Base-by-base conservation (phyloP, 2,888 invertebrate genomes). In the Agrochola lota region DNA sequence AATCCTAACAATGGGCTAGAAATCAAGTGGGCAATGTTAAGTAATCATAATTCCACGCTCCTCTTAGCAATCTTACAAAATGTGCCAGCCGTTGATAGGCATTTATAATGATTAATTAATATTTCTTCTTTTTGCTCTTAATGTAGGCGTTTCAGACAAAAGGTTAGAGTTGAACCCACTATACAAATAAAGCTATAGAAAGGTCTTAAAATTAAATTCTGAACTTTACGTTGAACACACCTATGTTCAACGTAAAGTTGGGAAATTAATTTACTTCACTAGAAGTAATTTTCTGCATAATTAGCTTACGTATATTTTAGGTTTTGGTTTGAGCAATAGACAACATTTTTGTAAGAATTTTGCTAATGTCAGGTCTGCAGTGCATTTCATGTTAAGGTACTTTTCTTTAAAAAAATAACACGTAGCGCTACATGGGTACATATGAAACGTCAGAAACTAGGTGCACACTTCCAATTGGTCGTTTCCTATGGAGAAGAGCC, bases 41-140 rank as follows among this genome's bases (percentile, higher is more conserved):
- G 64, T 40, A 80, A 75, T 63, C 23, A 69, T 30, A 43, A 66
- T 67, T 30, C 62, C 69, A 63, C 9, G 40, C 62, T 63, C n/a
- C 35, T 72, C 70, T 46, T 20, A 70, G 30, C 69, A 43, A 62
- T 72, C 69, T 84, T 69, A 72, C 80, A 71, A 85, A 75, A 75
- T 72, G 9, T 40, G 35, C 26, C 55, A 55, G 52, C 64, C n/a
- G 46, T 74, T 85, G 63, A 81, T 60, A 74, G 62, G 55, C 57
- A 71, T 68, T 30, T 26, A 60, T 30, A 67, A 63, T 85, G 35
- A 76, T 80, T 67, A 66, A 81, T 85, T 73, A 63, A 71, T 73
- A 62, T 81, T 76, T 80, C 60, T 68, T 69, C 71, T 72, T 49
- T 49, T 30, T 52, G 40, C 23, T 46, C 20, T 26, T 26, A 26